A percentile compares a stretch with the other conserved stretches of the same genome.
These are phyloP conservation scores for Artibeus lituratus DNA, from an alignment of 2,797 vertebrate species.

Conservation along the genomic window DNA sequence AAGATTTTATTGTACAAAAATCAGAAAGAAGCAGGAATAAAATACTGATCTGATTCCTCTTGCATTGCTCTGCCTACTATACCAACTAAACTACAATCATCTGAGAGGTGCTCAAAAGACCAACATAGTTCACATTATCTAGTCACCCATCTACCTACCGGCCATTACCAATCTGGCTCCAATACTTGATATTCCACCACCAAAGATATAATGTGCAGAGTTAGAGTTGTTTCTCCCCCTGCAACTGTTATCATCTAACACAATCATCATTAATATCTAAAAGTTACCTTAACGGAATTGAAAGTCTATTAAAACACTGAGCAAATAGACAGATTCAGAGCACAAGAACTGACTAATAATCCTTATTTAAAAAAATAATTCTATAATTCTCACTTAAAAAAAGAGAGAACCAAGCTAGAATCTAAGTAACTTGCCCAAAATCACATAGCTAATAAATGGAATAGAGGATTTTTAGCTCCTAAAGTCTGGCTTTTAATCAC, in stretches of 20 bases:
- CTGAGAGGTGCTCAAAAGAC: background rate
- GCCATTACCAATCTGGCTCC: background rate
- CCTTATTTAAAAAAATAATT: background rate
- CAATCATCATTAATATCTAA: background rate
- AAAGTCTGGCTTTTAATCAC: background rate
- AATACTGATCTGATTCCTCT: background rate
- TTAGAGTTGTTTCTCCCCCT: background rate
- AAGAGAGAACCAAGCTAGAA: background rate
- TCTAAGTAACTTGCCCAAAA: background rate
- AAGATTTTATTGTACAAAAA: background rate
- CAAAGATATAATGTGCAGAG: background rate
- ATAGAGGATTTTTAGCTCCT: background rate
- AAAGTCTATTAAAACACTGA: background rate
- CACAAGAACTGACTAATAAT: background rate
- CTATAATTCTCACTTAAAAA: background rate
- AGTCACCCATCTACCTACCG: background rate
- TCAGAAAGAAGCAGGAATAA: background rate
- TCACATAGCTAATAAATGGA: background rate
- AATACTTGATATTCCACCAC: background rate
- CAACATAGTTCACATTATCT: background rate
- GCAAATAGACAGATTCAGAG: slow-evolving; percentile 19
- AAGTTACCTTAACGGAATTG: background rate
- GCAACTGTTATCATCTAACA: background rate
- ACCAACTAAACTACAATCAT: background rate
- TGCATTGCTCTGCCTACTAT: background rate